These are phyloP conservation scores for Brachionus rubens DNA, from an alignment of 1,140 invertebrate species.

Conservation along the genomic window DNA sequence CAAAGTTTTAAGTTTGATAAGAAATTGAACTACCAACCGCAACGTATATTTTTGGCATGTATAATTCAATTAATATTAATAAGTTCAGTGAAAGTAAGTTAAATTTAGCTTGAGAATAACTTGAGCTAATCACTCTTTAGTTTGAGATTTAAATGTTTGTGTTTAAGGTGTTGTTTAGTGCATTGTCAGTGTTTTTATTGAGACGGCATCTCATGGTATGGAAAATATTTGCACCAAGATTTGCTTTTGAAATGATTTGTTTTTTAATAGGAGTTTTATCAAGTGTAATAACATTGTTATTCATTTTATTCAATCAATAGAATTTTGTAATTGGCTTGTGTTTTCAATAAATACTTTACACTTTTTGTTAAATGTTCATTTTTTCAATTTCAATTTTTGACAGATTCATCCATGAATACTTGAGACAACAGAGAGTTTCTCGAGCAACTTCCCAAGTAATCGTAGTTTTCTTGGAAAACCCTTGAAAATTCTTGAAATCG, in stretches of 20 bases:
- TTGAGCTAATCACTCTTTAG: not conserved
- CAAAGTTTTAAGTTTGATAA: not conserved
- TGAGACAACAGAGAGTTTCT: too few relatives aligned
- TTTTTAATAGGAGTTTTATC: not conserved
- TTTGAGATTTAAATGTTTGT: not conserved
- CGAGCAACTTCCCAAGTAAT: too few relatives aligned
- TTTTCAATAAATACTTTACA: too few relatives aligned
- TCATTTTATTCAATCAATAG: too few relatives aligned
- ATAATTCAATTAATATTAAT: not conserved
- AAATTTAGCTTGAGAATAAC: too few relatives aligned
- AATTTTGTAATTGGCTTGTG: too few relatives aligned
- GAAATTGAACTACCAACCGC: not conserved
- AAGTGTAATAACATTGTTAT: not conserved
- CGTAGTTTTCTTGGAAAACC: too few relatives aligned
- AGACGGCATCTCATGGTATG: conserved; percentile 46
- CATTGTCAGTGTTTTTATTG: conserved; percentile 21
- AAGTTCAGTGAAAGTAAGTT: not conserved
- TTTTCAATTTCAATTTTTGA: too few relatives aligned
- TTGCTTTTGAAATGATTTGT: conserved; percentile 1
- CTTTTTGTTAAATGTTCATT: too few relatives aligned
- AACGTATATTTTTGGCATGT: not conserved
- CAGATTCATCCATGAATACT: too few relatives aligned
- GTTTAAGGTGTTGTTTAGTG: not conserved
- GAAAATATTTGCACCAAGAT: conserved; percentile 46
- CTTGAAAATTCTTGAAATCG: too few relatives aligned